phyloP scores from a whole-genome alignment of 1,140 invertebrate species.

The Adelges cooleyi region DNA sequence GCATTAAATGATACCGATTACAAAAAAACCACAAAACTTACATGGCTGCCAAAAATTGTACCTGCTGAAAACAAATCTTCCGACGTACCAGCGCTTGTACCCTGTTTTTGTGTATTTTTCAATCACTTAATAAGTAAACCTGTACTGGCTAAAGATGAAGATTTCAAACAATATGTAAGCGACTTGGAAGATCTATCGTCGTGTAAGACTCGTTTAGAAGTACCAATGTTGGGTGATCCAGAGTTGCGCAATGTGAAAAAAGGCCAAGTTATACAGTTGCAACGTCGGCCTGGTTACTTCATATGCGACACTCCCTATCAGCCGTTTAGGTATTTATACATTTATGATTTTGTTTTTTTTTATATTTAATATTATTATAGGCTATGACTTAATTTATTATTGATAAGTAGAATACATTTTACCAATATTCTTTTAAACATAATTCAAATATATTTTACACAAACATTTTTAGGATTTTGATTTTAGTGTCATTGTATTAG shows the following conservation, averaged over 20 bases:
- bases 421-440: too few relatives aligned
- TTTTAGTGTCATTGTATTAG: too few relatives aligned
- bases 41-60: conserved; percentile 80
- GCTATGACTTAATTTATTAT: too few relatives aligned
- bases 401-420: too few relatives aligned
- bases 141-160: conserved; percentile 88
- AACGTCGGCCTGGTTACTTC: conserved; percentile 82
- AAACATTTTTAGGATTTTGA: too few relatives aligned
- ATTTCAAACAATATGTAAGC: conserved; percentile 89
- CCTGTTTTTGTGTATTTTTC: conserved; percentile 83
- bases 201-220: conserved; percentile 53
- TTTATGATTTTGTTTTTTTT: too few relatives aligned
- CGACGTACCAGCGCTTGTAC: conserved; percentile 44
- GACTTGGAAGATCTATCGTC: conserved; percentile 38
- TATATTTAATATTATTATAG: too few relatives aligned
- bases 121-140: conserved; percentile 93
- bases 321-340: conserved; percentile 37
- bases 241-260: conserved; percentile 70
- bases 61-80: conserved; percentile 39
- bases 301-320: conserved; percentile 71
- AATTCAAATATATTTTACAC: too few relatives aligned
- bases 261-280: conserved; percentile 93
- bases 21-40: conserved; percentile 91
- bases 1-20: conserved; percentile 86
- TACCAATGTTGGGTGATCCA: conserved; percentile 79